A percentile compares a stretch with the other conserved stretches of the same genome.
phyloP scores from a whole-genome alignment of 2,797 vertebrate genomes.

The Lepus townsendii region DNA sequence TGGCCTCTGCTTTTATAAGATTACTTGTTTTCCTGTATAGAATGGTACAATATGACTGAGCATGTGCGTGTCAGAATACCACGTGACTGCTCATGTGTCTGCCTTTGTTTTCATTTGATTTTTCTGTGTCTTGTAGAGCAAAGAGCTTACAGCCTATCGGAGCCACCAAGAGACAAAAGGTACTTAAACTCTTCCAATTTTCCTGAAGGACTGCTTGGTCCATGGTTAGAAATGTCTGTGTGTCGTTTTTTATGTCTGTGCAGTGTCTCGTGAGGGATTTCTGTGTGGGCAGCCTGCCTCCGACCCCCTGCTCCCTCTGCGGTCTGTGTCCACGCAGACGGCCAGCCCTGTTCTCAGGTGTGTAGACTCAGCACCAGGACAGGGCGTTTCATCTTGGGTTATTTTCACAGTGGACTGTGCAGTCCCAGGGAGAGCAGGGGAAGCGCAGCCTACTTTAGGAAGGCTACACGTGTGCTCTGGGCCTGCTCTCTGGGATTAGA shows the following conservation, averaged over 20 bases:
- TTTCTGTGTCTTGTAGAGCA: slow-evolving; percentile 92
- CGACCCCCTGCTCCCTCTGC: not conserved
- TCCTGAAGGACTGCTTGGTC: not conserved
- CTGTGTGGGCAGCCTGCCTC: not conserved
- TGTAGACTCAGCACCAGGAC: not conserved
- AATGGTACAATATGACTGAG: slow-evolving; percentile 34
- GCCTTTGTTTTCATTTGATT: slow-evolving; percentile 47
- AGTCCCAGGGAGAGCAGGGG: not conserved
- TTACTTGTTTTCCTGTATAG: not conserved
- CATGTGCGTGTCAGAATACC: not conserved
- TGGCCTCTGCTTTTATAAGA: not conserved
- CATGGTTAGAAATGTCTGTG: not conserved
- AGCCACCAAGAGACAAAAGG: slow-evolving; percentile 94
- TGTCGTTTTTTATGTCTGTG: not conserved
- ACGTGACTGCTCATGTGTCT: not conserved
- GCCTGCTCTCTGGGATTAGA: not conserved
- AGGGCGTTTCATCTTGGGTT: not conserved
- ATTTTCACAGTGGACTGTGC: not conserved
- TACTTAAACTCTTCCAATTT: slow-evolving; percentile 82
- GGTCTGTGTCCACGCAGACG: not conserved
- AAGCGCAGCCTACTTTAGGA: not conserved
- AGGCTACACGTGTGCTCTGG: not conserved
- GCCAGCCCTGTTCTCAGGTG: not conserved
- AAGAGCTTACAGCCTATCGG: slow-evolving; percentile 90
- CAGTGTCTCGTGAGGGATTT: not conserved